phyloP scores from a whole-genome alignment of 2,797 vertebrate genomes.

The Florisuga fusca region DNA sequence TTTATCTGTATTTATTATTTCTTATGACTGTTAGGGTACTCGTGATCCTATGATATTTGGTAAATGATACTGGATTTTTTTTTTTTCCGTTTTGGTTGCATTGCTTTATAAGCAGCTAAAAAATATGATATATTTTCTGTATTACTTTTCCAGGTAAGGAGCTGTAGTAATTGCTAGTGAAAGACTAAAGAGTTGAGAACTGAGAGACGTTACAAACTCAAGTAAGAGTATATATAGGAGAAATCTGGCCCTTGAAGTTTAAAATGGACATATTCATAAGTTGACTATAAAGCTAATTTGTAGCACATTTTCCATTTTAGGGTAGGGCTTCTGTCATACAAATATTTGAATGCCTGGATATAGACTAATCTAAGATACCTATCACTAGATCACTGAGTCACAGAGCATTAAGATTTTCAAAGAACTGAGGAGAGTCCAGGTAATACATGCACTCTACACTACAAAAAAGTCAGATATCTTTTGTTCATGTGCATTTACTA shows the following conservation, averaged over 20 bases:
- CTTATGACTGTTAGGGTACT: background rate
- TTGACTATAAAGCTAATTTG: background rate
- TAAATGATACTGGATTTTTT: background rate
- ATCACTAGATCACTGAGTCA: background rate
- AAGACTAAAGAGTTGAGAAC: background rate
- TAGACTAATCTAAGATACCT: background rate
- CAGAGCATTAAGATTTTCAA: background rate
- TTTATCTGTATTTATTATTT: background rate
- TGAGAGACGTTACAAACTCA: background rate
- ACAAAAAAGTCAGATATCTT: background rate
- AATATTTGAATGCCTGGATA: background rate
- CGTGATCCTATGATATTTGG: background rate
- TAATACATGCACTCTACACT: background rate
- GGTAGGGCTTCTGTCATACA: background rate
- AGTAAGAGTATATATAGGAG: background rate
- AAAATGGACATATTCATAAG: background rate
- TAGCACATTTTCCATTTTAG: background rate
- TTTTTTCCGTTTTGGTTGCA: background rate
- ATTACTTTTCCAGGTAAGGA: background rate
- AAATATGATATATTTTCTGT: background rate
- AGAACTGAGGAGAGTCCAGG: background rate
- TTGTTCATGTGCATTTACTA: background rate
- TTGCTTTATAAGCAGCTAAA: background rate
- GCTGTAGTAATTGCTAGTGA: background rate
- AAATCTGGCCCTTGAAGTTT: background rate